Evolutionary conservation across 2,888 invertebrate species (phyloP).

Genomic region (Agriopis marginaria): DNA sequence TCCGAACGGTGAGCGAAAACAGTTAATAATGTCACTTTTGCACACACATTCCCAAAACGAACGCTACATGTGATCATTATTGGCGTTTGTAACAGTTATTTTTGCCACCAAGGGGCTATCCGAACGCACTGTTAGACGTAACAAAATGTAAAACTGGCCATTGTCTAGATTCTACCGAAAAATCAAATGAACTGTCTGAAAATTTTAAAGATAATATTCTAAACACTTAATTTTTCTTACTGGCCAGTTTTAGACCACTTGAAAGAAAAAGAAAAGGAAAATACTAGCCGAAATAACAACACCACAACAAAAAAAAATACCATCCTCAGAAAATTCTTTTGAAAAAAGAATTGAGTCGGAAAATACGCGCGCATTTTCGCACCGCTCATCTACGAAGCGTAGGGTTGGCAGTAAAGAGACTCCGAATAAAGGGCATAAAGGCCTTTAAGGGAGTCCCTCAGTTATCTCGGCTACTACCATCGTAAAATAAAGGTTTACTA

Average conservation of each 20-base stretch:
- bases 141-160: too few relatives aligned
- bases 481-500: conserved; percentile 86
- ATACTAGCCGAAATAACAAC: conserved; percentile 8
- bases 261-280: not conserved
- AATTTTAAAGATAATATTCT: not conserved
- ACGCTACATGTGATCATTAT: too few relatives aligned
- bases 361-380: conserved; percentile 38
- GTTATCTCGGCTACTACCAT: conserved; percentile 79
- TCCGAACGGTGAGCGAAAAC: too few relatives aligned
- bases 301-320: conserved; percentile 6
- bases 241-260: not conserved
- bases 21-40: too few relatives aligned
- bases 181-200: not conserved
- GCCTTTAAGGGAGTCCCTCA: conserved; percentile 81
- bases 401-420: conserved; percentile 45
- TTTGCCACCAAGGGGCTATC: too few relatives aligned
- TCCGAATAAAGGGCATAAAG: conserved; percentile 55
- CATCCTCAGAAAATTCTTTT: conserved; percentile 7
- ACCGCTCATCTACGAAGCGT: conserved; percentile 50
- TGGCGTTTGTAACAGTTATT: too few relatives aligned
- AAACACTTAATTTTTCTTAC: not conserved
- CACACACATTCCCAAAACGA: too few relatives aligned
- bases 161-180: not conserved
- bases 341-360: conserved; percentile 38
- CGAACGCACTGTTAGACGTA: too few relatives aligned